Evolutionary conservation across 2,797 vertebrate species (phyloP).

Genomic region (Hypotaenidia philippensis): DNA sequence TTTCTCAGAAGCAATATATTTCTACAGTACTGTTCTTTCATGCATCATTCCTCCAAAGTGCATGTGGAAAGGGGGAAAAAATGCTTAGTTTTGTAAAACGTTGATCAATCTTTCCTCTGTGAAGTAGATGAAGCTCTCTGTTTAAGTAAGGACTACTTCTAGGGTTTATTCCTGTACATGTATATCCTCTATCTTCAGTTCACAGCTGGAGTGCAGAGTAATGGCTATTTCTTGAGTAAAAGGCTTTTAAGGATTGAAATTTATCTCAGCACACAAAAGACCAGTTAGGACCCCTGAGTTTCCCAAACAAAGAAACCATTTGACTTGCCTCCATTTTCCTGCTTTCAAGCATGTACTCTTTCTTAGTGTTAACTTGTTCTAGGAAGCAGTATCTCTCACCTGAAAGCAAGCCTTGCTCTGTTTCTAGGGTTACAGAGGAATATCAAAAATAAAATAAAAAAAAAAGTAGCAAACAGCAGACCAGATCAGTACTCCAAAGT

Average conservation of each 20-base stretch:
- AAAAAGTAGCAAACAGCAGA: not conserved
- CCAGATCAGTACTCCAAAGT: not conserved
- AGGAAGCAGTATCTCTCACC: not conserved
- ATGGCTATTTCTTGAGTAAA: not conserved
- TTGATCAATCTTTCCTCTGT: not conserved
- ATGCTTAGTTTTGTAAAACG: not conserved
- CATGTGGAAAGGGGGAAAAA: not conserved
- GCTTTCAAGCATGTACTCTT: not conserved
- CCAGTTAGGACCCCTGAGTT: not conserved
- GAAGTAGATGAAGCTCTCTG: not conserved
- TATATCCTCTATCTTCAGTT: not conserved
- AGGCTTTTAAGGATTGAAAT: not conserved
- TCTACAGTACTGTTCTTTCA: not conserved
- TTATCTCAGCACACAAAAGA: not conserved
- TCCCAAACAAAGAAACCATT: not conserved
- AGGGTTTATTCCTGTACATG: not conserved
- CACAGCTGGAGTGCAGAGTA: not conserved
- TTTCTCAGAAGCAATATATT: not conserved
- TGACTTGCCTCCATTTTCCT: not conserved
- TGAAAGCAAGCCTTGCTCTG: not conserved
- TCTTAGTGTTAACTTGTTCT: not conserved
- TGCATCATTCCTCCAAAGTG: not conserved
- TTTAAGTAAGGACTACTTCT: not conserved
- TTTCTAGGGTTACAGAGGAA: constrained; percentile 12
- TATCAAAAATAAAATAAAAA: not conserved